Conservation (phyloP, 2,888 invertebrate species). For the Altica lythri region DNA sequence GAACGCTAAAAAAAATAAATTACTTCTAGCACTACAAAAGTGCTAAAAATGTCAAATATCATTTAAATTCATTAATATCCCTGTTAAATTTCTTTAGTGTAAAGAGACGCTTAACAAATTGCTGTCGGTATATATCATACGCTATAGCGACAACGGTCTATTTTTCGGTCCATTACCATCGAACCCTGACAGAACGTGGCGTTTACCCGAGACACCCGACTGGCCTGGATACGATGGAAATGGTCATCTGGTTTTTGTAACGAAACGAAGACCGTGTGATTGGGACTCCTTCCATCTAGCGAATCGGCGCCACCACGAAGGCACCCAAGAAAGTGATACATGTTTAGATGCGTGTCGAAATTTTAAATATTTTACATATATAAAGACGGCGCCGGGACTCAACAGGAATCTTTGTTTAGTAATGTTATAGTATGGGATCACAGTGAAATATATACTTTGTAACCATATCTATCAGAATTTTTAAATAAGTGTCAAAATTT, state of each 20-base stretch:
- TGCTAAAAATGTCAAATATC: too few species aligned
- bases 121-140: constrained; percentile 13
- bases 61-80: too few species aligned
- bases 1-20: too few species aligned
- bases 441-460: too few species aligned
- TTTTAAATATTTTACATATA: constrained; percentile 10
- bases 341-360: constrained; percentile 7
- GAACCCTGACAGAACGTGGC: constrained; percentile 9
- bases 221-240: constrained; percentile 2
- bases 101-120: constrained; percentile 23
- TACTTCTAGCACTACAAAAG: too few species aligned
- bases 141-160: constrained; percentile 38
- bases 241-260: constrained; percentile 47
- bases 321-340: constrained; percentile 8
- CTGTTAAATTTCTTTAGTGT: constrained; percentile 13
- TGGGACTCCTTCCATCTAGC: constrained; percentile 2
- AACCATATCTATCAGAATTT: too few species aligned
- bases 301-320: constrained; percentile 13
- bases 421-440: too few species aligned
- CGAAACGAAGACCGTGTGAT: constrained; percentile 18
- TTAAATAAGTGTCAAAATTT: too few species aligned
- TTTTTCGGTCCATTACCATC: constrained; percentile 43
- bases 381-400: constrained; percentile 9
- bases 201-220: constrained; percentile 19
- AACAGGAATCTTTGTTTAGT: constrained; percentile 19